Evolutionary conservation across 64 coral and sea anemone genomes (phyloP), one percentile per base, ranked within the genome.

Genomic region (Stichodactyla mertensii): DNA sequence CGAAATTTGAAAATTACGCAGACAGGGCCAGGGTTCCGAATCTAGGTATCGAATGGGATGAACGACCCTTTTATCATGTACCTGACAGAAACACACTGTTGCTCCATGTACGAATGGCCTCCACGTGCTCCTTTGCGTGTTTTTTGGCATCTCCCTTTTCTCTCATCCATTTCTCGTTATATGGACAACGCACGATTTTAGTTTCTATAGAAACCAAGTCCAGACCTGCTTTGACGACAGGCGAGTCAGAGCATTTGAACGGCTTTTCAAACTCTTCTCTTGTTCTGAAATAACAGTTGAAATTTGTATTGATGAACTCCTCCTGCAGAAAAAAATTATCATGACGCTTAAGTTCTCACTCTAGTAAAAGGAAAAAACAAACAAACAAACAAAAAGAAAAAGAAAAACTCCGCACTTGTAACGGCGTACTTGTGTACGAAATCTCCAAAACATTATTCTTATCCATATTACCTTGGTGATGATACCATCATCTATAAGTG

Each of bases 121-220:
- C 71, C 51, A 90, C 14, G 58, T 83, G 90, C 18, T 57, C 77
- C 28, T 87, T 61, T 2, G 92, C 92, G 77, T 87, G 67, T 27
- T 82, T 56, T 16, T 54, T 90, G 19, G 91, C 87, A 71, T 89
- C 87, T 18, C 91, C 91, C 19, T 85, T 88, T 71, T 82, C 61
- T 70, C 52, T 89, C 26, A 87, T 58, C 92, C 92, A 94, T 83
- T 90, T 94, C 14, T 86, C 84, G n/a, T 62, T 57, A 36, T 83
- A 82, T 24, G 88, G 79, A 16, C 92, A 94, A 24, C 54, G 88
- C 20, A 84, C 74, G 16, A 90, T 18, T 51, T 94, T 90, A 6
- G 84, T 90, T 84, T 90, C 88, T 67, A 94, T 87, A 54, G 92
- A 94, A 90, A 94, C 85, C 28, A 94, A 74, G 9, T 83, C 70